Conservation (phyloP, 1,140 invertebrate genomes). For the Drosophila pachea region DNA sequence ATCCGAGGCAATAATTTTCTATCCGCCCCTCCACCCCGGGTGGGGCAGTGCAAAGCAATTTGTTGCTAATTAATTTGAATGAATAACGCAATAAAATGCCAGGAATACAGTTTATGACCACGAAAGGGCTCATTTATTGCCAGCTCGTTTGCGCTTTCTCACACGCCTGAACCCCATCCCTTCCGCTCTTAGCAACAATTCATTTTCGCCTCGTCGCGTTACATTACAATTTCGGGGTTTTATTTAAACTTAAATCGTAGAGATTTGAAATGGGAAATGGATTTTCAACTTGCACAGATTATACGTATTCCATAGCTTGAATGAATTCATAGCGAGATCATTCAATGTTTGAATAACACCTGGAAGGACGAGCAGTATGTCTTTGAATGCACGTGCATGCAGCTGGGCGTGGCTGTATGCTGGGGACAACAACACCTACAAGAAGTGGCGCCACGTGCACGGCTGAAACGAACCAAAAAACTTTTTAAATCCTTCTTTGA, state of each 20-base stretch:
- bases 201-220: conserved; percentile 7
- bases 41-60: conserved; percentile 1
- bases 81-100: conserved; percentile 50
- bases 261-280: too few relatives aligned
- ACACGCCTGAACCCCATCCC: background rate
- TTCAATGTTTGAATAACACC: background rate
- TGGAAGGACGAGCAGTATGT: conserved; percentile 2
- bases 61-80: conserved; percentile 51
- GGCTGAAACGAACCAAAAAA: conserved; percentile 42
- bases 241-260: background rate
- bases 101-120: conserved; percentile 38
- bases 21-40: too few relatives aligned
- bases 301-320: too few relatives aligned
- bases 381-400: background rate
- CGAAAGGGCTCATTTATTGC: conserved; percentile 37
- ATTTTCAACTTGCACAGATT: too few relatives aligned
- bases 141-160: background rate
- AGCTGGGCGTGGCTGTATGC: conserved; percentile 6
- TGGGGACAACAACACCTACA: conserved; percentile 40
- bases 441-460: conserved; percentile 47
- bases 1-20: conserved; percentile 10
- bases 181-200: conserved; percentile 15
- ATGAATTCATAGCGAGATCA: too few relatives aligned
- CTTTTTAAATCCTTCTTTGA: conserved; percentile 59
- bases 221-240: background rate